Base-by-base conservation (phyloP, 64 coral and sea anemone species). In the Pocillopora verrucosa region DNA sequence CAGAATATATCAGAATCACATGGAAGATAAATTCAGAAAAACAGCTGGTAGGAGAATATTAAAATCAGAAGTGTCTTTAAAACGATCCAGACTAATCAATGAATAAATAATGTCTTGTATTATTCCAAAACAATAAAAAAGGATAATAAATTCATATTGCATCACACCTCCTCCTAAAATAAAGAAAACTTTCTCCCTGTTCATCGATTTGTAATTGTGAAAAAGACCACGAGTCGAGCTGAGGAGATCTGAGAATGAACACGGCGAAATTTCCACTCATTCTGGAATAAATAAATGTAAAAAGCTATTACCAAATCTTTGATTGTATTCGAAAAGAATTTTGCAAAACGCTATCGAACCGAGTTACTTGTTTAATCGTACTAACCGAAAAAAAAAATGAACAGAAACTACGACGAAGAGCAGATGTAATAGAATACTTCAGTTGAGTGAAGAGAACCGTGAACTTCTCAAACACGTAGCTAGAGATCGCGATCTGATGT, bases 101-200 rank as follows among this genome's bases (percentile, higher is more conserved):
- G 34, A 37, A 62, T 61, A 63, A 81, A 81, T 81, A 34, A 61
- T 62, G 22, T 36, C 19, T 1, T 20, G 45, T 16, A 34, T 60
- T 62, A 65, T 38, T 65, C 10, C 17, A 38, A 83, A 65, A 65
- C 26, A 65, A 17, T 79, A 59, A 68, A 16, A 36, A 85, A 85
- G 16, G 11, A 85, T 85, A 9, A 16, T 72, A 70, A 26, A 85
- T 85, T 70, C 38, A 16, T 70, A 85, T 85, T 72, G 82, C 82
- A 85, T 85, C 82, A 85, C 38, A 45, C 19, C 38, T 9, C 19
- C 34, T 30, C 34, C 10, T 60, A 56, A 59, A 12, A 67, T 67
- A 67, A 20, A 20, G 20, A 11, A 11, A 24, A 4, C 1, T 15
- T 20, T 24, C 25, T 24, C 20, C n/a, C n/a, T 20, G 25, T 70